These are phyloP conservation scores for Phoebastria nigripes DNA, from an alignment of 2,797 vertebrate species.

Conservation along the genomic window DNA sequence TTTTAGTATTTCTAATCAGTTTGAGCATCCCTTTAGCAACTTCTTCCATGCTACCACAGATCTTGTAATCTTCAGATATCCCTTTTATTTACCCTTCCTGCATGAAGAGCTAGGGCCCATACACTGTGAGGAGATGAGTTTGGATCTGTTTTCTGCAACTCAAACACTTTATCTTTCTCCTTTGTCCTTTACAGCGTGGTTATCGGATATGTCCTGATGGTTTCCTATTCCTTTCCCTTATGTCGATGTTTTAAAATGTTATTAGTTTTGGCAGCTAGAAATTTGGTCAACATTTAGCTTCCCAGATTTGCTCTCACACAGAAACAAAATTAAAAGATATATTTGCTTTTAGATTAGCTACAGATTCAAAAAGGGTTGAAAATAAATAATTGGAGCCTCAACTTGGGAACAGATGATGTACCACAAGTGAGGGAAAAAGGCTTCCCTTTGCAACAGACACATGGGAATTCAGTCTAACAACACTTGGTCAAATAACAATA, in stretches of 20 bases:
- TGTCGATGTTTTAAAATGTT: background rate
- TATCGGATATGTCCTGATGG: background rate
- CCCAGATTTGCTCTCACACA: background rate
- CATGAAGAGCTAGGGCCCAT: background rate
- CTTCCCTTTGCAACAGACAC: background rate
- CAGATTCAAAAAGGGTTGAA: background rate
- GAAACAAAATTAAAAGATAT: background rate
- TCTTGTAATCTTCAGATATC: background rate
- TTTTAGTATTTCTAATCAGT: background rate
- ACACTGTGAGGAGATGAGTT: background rate
- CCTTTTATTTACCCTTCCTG: background rate
- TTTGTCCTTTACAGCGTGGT: background rate
- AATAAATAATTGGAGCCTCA: background rate
- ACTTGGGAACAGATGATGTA: background rate
- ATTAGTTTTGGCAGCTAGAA: constrained; percentile 8
- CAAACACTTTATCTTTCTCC: background rate
- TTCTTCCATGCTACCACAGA: background rate
- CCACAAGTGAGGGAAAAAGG: background rate
- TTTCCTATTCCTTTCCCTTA: background rate
- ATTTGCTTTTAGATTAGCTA: constrained; percentile 35
- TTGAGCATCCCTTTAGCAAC: background rate
- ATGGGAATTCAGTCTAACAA: background rate
- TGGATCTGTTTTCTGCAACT: background rate
- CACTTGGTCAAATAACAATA: background rate
- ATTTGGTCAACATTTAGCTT: constrained; percentile 1